phyloP scores from a whole-genome alignment of 2,113 vertebrate species.

The Bufo bufo region DNA sequence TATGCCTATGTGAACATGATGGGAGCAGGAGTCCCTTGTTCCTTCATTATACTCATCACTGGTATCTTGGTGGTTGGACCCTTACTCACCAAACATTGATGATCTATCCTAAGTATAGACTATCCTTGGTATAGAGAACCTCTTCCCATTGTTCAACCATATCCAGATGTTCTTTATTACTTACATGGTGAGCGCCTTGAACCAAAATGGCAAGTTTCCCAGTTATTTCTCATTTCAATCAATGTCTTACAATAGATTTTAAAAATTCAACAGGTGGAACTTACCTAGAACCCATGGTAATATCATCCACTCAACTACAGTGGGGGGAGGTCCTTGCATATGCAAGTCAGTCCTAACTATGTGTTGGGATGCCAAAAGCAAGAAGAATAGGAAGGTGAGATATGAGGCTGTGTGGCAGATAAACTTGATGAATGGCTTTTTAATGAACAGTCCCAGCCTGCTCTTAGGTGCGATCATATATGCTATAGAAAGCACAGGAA shows the following conservation, averaged over 20 bases:
- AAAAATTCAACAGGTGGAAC: slow-evolving; percentile 32
- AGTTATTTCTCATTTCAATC: not conserved
- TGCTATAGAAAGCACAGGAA: slow-evolving; percentile 89
- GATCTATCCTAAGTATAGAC: not conserved
- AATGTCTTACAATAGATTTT: not conserved
- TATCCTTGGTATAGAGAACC: no score
- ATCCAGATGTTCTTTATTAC: not conserved
- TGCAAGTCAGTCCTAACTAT: slow-evolving; percentile 95
- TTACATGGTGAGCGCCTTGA: not conserved
- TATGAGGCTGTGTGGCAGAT: slow-evolving; percentile 97
- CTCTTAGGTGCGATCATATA: slow-evolving; percentile 93
- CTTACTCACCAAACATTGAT: not conserved
- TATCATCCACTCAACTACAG: slow-evolving; percentile 97
- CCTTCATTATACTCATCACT: not conserved
- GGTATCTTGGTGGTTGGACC: not conserved
- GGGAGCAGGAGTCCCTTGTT: no score
- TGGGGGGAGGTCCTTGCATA: slow-evolving; percentile 93
- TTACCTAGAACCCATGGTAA: slow-evolving; percentile 96
- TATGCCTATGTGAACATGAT: no score
- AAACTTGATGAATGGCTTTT: slow-evolving; percentile 99
- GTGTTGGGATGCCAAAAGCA: slow-evolving; percentile 94
- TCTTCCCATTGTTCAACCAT: not conserved
- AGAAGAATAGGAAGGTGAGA: slow-evolving; percentile 95
- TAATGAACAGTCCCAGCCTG: slow-evolving; percentile 91
- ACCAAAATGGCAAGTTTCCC: no score